phyloP scores from a whole-genome alignment of 37 sponge, comb jelly and placozoan genomes.

The Aplysina aerophoba region DNA sequence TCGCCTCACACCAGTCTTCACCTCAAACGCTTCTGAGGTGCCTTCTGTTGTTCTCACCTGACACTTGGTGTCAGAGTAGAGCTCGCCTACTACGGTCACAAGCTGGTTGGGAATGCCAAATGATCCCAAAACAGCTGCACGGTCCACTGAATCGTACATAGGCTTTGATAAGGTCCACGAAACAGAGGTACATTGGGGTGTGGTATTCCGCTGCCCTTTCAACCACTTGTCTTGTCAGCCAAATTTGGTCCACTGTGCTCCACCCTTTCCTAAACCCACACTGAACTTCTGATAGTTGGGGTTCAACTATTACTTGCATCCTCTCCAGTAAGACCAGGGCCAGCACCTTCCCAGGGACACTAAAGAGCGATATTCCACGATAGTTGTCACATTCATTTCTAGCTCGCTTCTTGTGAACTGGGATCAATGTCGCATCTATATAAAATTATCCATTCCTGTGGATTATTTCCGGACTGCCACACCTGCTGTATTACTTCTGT shows the following conservation, averaged over 20 bases:
- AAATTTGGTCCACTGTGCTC: not conserved
- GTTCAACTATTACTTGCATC: no score
- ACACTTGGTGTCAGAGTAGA: not conserved
- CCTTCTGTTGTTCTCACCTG: not conserved
- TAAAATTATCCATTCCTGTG: no score
- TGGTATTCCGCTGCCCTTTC: not conserved
- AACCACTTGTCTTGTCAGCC: not conserved
- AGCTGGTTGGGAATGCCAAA: not conserved
- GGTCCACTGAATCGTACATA: slow-evolving; percentile 7
- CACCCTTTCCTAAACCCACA: slow-evolving; percentile 6
- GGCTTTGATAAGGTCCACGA: not conserved
- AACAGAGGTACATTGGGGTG: not conserved
- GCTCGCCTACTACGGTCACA: not conserved
- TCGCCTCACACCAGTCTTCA: not conserved
- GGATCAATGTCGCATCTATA: no score
- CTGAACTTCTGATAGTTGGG: no score
- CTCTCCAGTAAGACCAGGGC: no score
- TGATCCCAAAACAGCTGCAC: not conserved
- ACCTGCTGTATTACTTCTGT: not conserved
- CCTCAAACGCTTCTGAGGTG: not conserved
- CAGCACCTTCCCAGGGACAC: no score
- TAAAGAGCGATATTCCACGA: no score
- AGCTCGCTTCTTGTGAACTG: not conserved
- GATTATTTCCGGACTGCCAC: not conserved
- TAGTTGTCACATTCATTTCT: slow-evolving; percentile 3